Base-by-base conservation (phyloP, 1,140 invertebrate genomes). In the Lasaia peninsularis region DNA sequence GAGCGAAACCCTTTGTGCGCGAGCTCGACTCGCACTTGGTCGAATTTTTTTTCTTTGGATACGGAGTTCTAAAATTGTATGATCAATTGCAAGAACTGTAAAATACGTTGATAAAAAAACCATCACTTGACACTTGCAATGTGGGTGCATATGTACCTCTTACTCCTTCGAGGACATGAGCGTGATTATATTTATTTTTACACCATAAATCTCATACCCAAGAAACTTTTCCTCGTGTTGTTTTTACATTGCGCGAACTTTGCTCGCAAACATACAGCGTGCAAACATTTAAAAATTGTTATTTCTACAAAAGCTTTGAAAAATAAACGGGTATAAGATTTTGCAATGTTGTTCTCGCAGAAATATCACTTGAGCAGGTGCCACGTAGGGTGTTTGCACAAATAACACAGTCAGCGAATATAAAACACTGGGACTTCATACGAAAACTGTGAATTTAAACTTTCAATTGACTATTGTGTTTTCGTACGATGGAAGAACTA, bases 341-440 rank as follows among this genome's bases (percentile, higher is more conserved):
- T 40, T 53, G 55, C 57, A 55, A 44, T 74, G 63, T 69, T 73
- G 73, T 79, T 79, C 73, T 73, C 73, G 60, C 71, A 56, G 35
- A 66, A 67, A 69, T 67, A 71, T 72, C 65, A 64, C 57, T 35
- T 40, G 64, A 69, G 60, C 67, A 73, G 71, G 70, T 73, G 69
- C 62, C 62, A 65, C 54, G 65, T 21, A 48, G 63, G 62, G 62
- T 65, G 62, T 72, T 67, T 72, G 67, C 56, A 71, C 55, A 62
- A 68, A 69, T 60, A 72, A 70, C 71, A 69, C 35, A 59, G 53
- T 63, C 60, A 58, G 60, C 54, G 64, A 63, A 71, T 69, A 73
- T 75, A 73, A 71, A 73, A 69, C 50, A 58, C 18, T 32, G 37
- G 18, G 55, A 63, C 28, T 52, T 60, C 57, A 65, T 65, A 67